Evolutionary conservation across 1,140 invertebrate species (phyloP).

Genomic region (Pararge aegeria): DNA sequence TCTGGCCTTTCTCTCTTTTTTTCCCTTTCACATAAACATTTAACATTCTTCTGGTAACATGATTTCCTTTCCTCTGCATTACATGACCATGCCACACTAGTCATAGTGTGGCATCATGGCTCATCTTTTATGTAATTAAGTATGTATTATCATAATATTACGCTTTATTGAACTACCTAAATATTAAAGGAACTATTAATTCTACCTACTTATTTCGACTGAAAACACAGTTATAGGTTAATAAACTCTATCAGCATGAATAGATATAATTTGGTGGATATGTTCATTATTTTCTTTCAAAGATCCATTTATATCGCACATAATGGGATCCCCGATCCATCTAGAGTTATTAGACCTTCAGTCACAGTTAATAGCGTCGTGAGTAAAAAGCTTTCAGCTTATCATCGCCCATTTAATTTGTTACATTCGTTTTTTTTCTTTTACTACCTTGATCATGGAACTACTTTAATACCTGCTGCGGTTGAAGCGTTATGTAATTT

Average conservation of each 20-base stretch:
- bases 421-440: not conserved
- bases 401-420: slow-evolving; percentile 2
- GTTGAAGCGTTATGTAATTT: not conserved
- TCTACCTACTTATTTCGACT: no score
- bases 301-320: not conserved
- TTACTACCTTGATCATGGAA: not conserved
- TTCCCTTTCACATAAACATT: no score
- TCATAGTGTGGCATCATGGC: no score
- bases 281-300: not conserved
- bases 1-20: no score
- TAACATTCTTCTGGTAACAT: no score
- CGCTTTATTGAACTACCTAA: no score
- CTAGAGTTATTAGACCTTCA: slow-evolving; percentile 2
- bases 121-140: no score
- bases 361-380: slow-evolving; percentile 12
- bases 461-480: not conserved
- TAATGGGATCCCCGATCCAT: not conserved
- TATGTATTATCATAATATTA: no score
- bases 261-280: not conserved
- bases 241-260: not conserved
- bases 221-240: not conserved
- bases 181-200: no score
- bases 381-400: slow-evolving; percentile 22
- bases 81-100: no score
- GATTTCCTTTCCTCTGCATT: no score